Percentiles rank a stretch among this genome's conserved stretches.
These are phyloP conservation scores for Platyscapa corneri DNA, from an alignment of 1,140 invertebrate species.

Conservation along the genomic window DNA sequence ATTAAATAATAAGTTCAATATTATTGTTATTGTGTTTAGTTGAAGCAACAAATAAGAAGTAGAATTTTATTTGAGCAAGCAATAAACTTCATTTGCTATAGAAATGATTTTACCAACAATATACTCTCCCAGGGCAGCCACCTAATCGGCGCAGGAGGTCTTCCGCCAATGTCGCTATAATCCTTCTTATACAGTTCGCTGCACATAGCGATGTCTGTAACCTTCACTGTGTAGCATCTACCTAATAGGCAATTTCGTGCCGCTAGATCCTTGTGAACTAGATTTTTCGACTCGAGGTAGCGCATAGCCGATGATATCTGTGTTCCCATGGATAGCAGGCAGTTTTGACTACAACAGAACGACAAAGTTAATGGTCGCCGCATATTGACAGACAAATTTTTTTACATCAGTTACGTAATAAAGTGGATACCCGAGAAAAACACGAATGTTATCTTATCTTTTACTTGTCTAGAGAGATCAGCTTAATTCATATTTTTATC, in stretches of 20 bases:
- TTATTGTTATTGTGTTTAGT: too few species aligned
- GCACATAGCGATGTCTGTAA: slow-evolving; percentile 93
- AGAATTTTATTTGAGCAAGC: too few species aligned
- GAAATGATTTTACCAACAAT: slow-evolving; percentile 77
- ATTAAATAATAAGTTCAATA: too few species aligned
- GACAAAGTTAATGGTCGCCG: neutral
- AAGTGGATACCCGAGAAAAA: too few species aligned
- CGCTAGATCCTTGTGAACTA: slow-evolving; percentile 86
- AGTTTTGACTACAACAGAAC: slow-evolving; percentile 81
- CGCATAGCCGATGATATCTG: slow-evolving; percentile 93
- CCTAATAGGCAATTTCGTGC: slow-evolving; percentile 90
- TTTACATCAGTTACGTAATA: too few species aligned
- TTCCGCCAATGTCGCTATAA: slow-evolving; percentile 85
- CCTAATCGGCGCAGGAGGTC: slow-evolving; percentile 81
- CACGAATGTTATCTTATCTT: too few species aligned
- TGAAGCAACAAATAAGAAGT: too few species aligned
- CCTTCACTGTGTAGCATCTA: slow-evolving; percentile 86
- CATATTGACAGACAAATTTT: neutral
- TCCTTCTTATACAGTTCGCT: slow-evolving; percentile 87
- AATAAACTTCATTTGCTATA: neutral
- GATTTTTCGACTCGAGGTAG: slow-evolving; percentile 85
- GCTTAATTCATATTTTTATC: too few species aligned
- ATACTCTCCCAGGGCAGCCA: slow-evolving; percentile 92
- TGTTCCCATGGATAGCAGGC: slow-evolving; percentile 87
- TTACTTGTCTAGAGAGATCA: too few species aligned